Base-by-base conservation (phyloP, 1,140 invertebrate genomes). In the Nephotettix cincticeps region DNA sequence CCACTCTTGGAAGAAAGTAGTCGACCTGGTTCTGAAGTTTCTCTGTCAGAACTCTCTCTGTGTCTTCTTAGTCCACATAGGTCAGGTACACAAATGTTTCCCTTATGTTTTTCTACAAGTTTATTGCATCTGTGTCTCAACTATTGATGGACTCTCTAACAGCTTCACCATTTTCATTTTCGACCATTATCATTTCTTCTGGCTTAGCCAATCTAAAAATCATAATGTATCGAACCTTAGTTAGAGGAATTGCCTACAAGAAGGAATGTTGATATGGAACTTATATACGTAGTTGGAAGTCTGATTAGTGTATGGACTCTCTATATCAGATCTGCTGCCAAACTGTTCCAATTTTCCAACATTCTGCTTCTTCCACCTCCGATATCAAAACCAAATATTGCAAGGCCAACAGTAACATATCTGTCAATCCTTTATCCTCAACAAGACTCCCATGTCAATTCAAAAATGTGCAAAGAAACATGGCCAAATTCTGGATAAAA, bases 141-240 rank as follows among this genome's bases (percentile, higher is more conserved):
- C n/a, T n/a, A n/a, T 99, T 99, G 95, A 99, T 99, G 79, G 99
- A 98, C 82, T 99, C 98, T 61, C 98, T 84, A 1, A 99, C 97
- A 66, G 99, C 97, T 85, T 99, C 98, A 28, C 98, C 98, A 83
- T 99, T 98, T 81, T 99, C 98, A 86, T 99, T 99, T 83, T 99
- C 98, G n/a, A 99, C 98, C 67, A 99, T 96, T n/a, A 99, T 85
- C 4, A 99, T 98, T 85, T 99, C 98, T 83, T 99, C 98, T 0
- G 98, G 98, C 82, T 99, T 99, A 0, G 98, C 98, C 98, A 99
- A 99, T 76, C 97, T 88, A 51, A 94, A 97, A 67, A 99, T 99
- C 97, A 99, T 99, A 25, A 99, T 97, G 75, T 94, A 93, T n/a
- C 98, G 86, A 17, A 99, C 91, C 84, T 93, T 93, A 51, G 93